phyloP scores from a whole-genome alignment of 2,888 invertebrate species.

The Choristoneura rosaceana region DNA sequence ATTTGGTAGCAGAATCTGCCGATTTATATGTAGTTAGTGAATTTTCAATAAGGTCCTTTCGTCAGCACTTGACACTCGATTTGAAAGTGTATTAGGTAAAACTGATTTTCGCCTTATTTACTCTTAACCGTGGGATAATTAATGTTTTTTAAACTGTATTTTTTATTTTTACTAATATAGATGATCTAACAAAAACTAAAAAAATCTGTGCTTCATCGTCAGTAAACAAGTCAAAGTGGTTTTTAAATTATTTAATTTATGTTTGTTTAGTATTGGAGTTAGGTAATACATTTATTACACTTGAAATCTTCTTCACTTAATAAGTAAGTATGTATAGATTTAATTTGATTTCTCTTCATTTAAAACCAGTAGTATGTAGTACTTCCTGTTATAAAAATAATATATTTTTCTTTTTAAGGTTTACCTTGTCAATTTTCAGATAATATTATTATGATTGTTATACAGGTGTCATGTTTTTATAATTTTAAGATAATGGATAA shows the following conservation, averaged over 20 bases:
- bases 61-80: slow-evolving; percentile 44
- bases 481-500: slow-evolving; percentile 73
- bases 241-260: slow-evolving; percentile 3
- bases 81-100: slow-evolving; percentile 49
- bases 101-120: slow-evolving; percentile 74
- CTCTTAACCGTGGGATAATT: slow-evolving; percentile 44
- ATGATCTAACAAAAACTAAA: slow-evolving; percentile 6
- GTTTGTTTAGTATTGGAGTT: not conserved
- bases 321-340: slow-evolving; percentile 15
- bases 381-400: slow-evolving; percentile 74
- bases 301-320: slow-evolving; percentile 5
- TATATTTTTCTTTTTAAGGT: slow-evolving; percentile 83
- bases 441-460: slow-evolving; percentile 79
- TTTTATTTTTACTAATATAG: not conserved
- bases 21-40: slow-evolving; percentile 60
- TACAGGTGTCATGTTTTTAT: slow-evolving; percentile 75
- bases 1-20: slow-evolving; percentile 30
- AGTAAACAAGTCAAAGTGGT: slow-evolving; percentile 12
- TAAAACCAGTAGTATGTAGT: slow-evolving; percentile 45
- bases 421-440: slow-evolving; percentile 75
- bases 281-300: not conserved
- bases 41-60: slow-evolving; percentile 62
- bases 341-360: slow-evolving; percentile 22
- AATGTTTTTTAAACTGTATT: not conserved
- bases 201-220: not conserved